Evolutionary conservation across 2,113 vertebrate species (phyloP), one percentile per base, ranked within the genome.

Genomic region (Notarius quadriscutis): DNA sequence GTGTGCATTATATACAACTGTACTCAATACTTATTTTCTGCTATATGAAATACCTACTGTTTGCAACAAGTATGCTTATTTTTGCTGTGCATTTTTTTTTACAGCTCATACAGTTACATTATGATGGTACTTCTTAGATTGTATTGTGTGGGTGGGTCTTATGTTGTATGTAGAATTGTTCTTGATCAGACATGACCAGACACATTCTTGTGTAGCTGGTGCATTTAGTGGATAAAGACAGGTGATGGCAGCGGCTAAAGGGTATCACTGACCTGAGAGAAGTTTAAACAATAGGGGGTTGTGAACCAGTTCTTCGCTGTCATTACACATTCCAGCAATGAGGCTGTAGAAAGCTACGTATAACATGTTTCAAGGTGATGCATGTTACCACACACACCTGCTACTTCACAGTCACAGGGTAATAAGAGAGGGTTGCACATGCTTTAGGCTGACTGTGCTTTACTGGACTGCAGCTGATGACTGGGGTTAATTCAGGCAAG

Each of bases 381-480:
- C 96, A 96, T 96, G 96, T 97, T 96, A 96, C 95, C 96, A 96
- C 96, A 97, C 96, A 97, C 98, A 98, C 97, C 97, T 99, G 97
- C 97, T 96, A 96, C 96, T 97, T 91, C 96, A 95, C 96, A 95
- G 95, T 95, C 84, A 84, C 81, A 63, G 55, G 62, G 95, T 96
- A 96, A 97, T 97, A 96, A 97, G 86, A 17, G 34, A 72, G 58
- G 83, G 34, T 53, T 11, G 88, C 84, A 89, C 88, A 88, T 25
- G 91, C 86, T 88, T 53, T 51, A 41, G 72, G 84, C 72, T 65
- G 95, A 96, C 95, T 95, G 94, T 18, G 94, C 97, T 95, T 97
- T 97, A 96, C 96, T 98, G 97, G 97, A 97, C 97, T 99, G 97
- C 96, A 95, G 97, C 97, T 99, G 98, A 99, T 99, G 98, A 99